Evolutionary conservation across 2,888 invertebrate species (phyloP), one percentile per base, ranked within the genome.

Genomic region (Netelia fuscicornis): DNA sequence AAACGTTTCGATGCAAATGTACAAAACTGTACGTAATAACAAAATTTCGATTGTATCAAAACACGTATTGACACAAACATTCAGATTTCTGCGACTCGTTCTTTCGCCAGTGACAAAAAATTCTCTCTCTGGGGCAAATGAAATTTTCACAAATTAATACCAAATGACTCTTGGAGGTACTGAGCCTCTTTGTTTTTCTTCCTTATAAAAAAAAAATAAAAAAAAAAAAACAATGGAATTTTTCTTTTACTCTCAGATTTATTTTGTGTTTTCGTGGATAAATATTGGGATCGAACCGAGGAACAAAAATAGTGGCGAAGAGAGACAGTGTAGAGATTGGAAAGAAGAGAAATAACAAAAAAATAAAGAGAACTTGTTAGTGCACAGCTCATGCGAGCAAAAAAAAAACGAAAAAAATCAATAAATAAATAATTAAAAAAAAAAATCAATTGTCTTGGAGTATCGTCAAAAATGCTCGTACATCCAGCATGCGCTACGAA

Each of bases 361-460:
- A 87, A 90, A 87, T 86, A 89, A 68, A 90, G 85, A 83, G 80
- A 87, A 67, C 74, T 87, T 87, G 91, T 93, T 93, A 93, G 91
- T 92, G 92, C 91, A 89, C 91, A 90, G 89, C 90, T 90, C 93
- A 93, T 93, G 93, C 93, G 88, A 93, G 90, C 91, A 87, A 90
- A 86, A 79, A 37, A 5, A 17, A 37, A 25, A 11, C 5, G 25
- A 70, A 52, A 70, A 64, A 62, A 70, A n/a, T n/a, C n/a, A 8
- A 79, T 58, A 77, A n/a, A 20, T 17, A 17, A 17, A 17, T 20
- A 20, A 20, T 20, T 17, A n/a, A 13, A 60, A 11, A 25, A 54
- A 70, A 64, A 68, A 42, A 60, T 10, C 71, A 76, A 71, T 62
- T 60, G 90, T 84, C 85, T 90, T 79, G 90, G 87, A 89, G 89